Percentiles rank a stretch among this genome's conserved stretches.
phyloP scores from a whole-genome alignment of 2,797 vertebrate genomes.

The Danio choprae region DNA sequence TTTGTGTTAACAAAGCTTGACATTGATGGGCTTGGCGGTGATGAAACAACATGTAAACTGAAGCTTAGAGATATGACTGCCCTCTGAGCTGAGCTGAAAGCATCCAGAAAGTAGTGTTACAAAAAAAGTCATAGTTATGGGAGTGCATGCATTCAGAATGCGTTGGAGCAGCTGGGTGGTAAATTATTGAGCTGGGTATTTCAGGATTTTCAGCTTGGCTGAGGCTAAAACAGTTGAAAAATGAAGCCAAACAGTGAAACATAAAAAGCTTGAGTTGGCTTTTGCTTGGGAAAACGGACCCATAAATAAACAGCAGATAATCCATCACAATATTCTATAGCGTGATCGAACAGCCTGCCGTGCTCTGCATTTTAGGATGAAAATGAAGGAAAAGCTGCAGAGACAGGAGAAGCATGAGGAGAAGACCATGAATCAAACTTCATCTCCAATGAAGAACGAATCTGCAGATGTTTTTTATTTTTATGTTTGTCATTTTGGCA shows the following conservation, averaged over 20 bases:
- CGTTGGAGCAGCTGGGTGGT: constrained; percentile 56
- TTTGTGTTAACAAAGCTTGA: constrained; percentile 32
- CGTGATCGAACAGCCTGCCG: constrained; percentile 12
- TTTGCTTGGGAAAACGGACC: constrained; percentile 34
- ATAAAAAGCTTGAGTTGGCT: constrained; percentile 38
- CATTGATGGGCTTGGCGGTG: constrained; percentile 36
- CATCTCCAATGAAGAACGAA: background rate
- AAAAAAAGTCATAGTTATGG: constrained; percentile 53
- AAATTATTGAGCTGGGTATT: constrained; percentile 58
- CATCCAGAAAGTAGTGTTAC: constrained; percentile 38
- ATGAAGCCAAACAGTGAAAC: constrained; percentile 39
- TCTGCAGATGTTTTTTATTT: no score
- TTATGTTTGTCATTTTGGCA: no score
- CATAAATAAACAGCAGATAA: constrained; percentile 46
- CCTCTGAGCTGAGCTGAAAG: constrained; percentile 51
- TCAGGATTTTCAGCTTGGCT: constrained; percentile 58
- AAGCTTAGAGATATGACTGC: constrained; percentile 30
- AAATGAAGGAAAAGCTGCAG: constrained; percentile 32
- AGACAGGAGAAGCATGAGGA: constrained; percentile 20
- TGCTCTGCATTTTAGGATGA: constrained; percentile 27
- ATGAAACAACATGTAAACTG: constrained; percentile 40
- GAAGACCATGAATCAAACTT: constrained; percentile 36
- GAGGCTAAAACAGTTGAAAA: constrained; percentile 51
- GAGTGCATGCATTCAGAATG: constrained; percentile 56
- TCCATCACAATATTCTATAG: constrained; percentile 38